Conservation (phyloP, 2,113 vertebrate species). For the Aptenodytes patagonicus region DNA sequence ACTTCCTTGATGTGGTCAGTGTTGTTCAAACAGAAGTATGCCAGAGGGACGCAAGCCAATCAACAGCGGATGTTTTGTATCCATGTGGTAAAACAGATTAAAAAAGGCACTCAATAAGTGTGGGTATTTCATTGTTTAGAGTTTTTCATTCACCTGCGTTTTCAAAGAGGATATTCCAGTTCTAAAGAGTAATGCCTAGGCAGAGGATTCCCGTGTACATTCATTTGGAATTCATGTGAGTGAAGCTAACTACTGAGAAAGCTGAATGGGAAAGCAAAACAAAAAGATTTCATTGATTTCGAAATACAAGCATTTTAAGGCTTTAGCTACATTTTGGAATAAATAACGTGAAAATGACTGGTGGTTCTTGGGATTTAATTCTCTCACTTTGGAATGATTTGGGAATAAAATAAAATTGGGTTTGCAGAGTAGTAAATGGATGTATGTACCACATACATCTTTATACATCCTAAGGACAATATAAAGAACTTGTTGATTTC, state of each 20-base stretch:
- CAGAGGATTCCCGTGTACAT: background rate
- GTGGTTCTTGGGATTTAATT: background rate
- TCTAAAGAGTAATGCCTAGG: background rate
- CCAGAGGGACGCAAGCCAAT: background rate
- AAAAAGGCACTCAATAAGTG: background rate
- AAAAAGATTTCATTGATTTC: background rate
- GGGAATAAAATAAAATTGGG: background rate
- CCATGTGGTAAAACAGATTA: background rate
- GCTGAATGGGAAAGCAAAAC: background rate
- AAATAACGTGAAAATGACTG: background rate
- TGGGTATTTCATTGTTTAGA: background rate
- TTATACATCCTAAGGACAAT: background rate
- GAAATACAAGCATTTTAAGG: background rate
- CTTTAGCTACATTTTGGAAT: conserved; percentile 3
- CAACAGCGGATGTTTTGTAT: background rate
- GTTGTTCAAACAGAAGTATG: background rate
- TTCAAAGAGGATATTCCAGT: background rate
- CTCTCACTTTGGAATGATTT: background rate
- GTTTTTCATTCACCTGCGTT: background rate
- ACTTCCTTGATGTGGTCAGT: conserved; percentile 4
- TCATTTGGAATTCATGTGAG: background rate
- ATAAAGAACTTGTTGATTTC: background rate
- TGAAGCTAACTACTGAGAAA: background rate
- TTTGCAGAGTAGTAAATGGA: background rate
- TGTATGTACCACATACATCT: background rate